phyloP scores from a whole-genome alignment of 2,113 vertebrate species.

The Lepus europaeus region DNA sequence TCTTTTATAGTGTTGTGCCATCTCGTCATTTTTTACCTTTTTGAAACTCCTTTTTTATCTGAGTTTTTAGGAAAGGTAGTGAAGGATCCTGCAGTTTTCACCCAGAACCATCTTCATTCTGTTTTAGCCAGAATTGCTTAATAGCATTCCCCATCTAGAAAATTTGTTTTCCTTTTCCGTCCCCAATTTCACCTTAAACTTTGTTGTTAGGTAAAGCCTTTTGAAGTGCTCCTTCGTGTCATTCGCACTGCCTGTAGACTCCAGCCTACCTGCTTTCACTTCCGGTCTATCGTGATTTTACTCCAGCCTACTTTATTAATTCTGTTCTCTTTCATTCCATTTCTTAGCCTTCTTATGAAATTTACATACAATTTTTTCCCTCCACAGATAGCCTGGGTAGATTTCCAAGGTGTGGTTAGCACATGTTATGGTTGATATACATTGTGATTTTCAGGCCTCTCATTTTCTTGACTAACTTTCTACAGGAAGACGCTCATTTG shows the following conservation, averaged over 20 bases:
- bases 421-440: neutral
- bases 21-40: neutral
- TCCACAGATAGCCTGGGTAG: neutral
- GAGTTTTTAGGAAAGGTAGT: neutral
- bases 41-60: slow-evolving; percentile 10
- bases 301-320: neutral
- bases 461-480: neutral
- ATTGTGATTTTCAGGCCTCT: neutral
- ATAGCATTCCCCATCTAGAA: slow-evolving; percentile 16
- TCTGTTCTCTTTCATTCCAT: neutral
- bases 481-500: neutral
- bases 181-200: neutral
- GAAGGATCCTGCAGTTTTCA: neutral
- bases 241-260: neutral
- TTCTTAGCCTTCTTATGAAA: neutral
- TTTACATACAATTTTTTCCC: neutral
- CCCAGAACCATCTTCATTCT: neutral
- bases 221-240: neutral
- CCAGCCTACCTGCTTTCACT: neutral
- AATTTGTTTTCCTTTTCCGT: neutral
- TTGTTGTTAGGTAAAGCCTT: neutral
- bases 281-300: neutral
- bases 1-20: neutral
- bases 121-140: neutral
- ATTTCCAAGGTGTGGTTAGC: neutral